A percentile compares a stretch with the other conserved stretches of the same genome.
These are phyloP conservation scores for Maniola jurtina DNA, from an alignment of 1,140 invertebrate genomes.

Conservation along the genomic window DNA sequence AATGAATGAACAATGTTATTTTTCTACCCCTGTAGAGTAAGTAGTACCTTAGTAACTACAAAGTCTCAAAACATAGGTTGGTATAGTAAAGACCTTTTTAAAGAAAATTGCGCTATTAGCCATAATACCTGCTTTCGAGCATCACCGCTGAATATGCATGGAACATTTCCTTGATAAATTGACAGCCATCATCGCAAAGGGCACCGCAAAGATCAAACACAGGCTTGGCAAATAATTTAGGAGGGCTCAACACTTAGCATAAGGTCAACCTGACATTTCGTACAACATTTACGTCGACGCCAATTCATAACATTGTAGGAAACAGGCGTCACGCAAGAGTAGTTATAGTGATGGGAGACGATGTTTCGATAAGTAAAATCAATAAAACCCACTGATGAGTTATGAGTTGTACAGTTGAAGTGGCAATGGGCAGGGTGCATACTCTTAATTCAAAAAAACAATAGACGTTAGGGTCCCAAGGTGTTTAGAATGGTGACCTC, in stretches of 20 bases:
- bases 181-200: constrained; percentile 63
- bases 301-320: constrained; percentile 49
- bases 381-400: background rate
- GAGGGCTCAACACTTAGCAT: constrained; percentile 57
- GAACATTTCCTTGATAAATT: constrained; percentile 43
- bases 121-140: constrained; percentile 9
- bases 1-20: too few relatives aligned
- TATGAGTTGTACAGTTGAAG: too few relatives aligned
- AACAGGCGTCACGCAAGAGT: constrained; percentile 51
- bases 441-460: too few relatives aligned
- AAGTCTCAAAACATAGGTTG: background rate
- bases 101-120: constrained; percentile 15
- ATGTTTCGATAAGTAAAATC: constrained; percentile 16
- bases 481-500: too few relatives aligned
- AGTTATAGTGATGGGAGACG: constrained; percentile 34
- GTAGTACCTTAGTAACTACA: too few relatives aligned
- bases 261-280: constrained; percentile 76
- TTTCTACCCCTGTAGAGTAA: too few relatives aligned
- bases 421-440: too few relatives aligned
- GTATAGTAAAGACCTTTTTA: background rate
- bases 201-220: constrained; percentile 65
- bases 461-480: too few relatives aligned
- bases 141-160: constrained; percentile 25
- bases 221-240: constrained; percentile 55
- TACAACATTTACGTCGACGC: constrained; percentile 58